Conservation (phyloP, 1,140 invertebrate species). For the Brachionus koreanus region DNA sequence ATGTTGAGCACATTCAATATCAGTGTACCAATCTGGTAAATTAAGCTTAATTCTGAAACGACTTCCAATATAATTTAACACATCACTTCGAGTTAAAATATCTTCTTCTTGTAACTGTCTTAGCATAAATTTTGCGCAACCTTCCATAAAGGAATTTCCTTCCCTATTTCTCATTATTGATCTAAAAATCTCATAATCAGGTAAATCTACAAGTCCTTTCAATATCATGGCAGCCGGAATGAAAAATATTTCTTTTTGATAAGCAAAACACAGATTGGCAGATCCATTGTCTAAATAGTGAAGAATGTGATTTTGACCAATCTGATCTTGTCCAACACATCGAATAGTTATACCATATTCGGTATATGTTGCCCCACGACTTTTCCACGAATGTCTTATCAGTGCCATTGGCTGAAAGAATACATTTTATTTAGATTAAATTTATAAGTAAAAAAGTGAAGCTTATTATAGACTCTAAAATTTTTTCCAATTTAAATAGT, state of each 20-base stretch:
- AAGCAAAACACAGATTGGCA: conserved; percentile 74
- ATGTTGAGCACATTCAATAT: conserved; percentile 62
- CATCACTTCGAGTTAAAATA: conserved; percentile 70
- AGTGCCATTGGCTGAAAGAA: conserved; percentile 74
- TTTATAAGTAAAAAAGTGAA: no score
- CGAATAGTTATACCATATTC: conserved; percentile 77
- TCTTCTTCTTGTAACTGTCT: conserved; percentile 66
- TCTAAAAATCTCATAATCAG: conserved; percentile 36
- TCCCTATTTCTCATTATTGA: conserved; percentile 28
- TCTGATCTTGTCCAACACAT: conserved; percentile 76
- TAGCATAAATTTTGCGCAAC: conserved; percentile 79
- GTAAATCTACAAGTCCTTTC: conserved; percentile 57
- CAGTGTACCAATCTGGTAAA: conserved; percentile 69
- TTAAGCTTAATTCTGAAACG: conserved; percentile 72
- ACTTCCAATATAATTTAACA: conserved; percentile 73
- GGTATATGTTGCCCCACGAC: conserved; percentile 74
- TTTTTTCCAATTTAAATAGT: no score
- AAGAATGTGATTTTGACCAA: conserved; percentile 68
- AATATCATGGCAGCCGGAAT: conserved; percentile 78
- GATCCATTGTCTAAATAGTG: conserved; percentile 85
- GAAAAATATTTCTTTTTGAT: conserved; percentile 75
- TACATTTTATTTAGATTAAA: no score
- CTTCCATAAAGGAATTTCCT: conserved; percentile 49
- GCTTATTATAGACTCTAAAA: no score
- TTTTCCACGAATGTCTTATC: conserved; percentile 75